A percentile compares a stretch with the other conserved stretches of the same genome.
These are phyloP conservation scores for Tipula vernalis DNA, from an alignment of 2,888 invertebrate genomes.

Conservation along the genomic window DNA sequence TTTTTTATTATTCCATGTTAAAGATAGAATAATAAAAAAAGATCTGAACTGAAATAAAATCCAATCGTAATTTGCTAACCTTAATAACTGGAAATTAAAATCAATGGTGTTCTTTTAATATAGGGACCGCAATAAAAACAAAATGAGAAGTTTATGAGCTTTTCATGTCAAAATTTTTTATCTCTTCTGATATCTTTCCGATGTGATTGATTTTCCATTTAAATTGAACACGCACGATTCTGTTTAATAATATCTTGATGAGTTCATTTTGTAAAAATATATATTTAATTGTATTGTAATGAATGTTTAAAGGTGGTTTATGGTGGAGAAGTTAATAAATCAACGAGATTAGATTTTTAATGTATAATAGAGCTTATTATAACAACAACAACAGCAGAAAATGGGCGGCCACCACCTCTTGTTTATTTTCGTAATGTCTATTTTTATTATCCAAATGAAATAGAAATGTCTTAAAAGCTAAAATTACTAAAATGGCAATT, in stretches of 20 bases:
- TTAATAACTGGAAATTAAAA: not conserved
- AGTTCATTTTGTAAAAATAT: not conserved
- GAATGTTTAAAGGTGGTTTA: not conserved
- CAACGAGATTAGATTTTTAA: not conserved
- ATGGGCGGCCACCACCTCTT: not conserved
- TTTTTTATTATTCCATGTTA: not conserved
- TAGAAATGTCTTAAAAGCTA: not conserved
- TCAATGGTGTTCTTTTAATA: not conserved
- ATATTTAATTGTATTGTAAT: not conserved
- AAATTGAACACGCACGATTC: not conserved
- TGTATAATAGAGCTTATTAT: not conserved
- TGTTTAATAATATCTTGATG: not conserved
- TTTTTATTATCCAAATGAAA: not conserved
- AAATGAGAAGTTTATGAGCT: not conserved
- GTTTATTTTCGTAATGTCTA: not conserved
- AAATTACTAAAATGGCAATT: not conserved
- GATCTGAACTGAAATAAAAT: not conserved
- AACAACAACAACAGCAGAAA: not conserved
- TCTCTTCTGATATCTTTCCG: not conserved
- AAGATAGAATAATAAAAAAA: not conserved
- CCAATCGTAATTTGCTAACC: not conserved
- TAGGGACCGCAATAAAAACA: not conserved
- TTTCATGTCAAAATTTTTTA: not conserved
- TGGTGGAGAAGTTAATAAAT: not conserved
- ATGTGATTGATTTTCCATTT: not conserved